A percentile compares a stretch with the other conserved stretches of the same genome.
Conservation (phyloP, 2,888 invertebrate species). For the Apamea anceps region DNA sequence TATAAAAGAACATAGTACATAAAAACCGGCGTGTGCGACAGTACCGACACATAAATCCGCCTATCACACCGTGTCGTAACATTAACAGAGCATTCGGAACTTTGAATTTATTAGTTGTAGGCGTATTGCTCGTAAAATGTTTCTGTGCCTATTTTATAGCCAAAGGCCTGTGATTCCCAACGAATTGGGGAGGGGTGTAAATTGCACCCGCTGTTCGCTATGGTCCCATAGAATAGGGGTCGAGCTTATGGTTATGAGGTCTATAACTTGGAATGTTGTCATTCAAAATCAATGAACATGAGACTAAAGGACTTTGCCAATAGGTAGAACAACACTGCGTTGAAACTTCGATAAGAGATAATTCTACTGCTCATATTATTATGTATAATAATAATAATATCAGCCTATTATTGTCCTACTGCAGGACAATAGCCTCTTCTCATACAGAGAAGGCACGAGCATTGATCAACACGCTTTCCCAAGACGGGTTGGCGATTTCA, state of each 20-base stretch:
- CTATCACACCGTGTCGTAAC: constrained; percentile 47
- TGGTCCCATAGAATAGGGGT: not conserved
- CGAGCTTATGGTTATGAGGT: constrained; percentile 5
- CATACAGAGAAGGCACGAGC: not conserved
- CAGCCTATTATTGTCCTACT: too few relatives aligned
- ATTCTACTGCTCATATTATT: not conserved
- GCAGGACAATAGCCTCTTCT: not conserved
- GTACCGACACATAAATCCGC: constrained; percentile 38
- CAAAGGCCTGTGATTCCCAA: constrained; percentile 8
- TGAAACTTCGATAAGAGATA: not conserved
- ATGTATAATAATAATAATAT: too few relatives aligned
- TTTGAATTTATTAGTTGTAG: constrained; percentile 37
- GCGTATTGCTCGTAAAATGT: constrained; percentile 41
- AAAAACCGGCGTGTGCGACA: constrained; percentile 26
- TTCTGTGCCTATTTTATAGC: constrained; percentile 30
- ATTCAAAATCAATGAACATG: not conserved
- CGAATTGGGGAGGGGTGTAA: constrained; percentile 18
- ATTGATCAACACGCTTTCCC: too few relatives aligned
- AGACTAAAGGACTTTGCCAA: not conserved
- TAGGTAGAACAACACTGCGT: not conserved
- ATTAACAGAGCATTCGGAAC: constrained; percentile 33
- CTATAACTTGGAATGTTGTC: constrained; percentile 6
- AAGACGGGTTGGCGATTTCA: not conserved
- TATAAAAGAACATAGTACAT: constrained; percentile 22
- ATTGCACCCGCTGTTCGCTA: constrained; percentile 30